Evolutionary conservation across 2,113 vertebrate species (phyloP), one percentile per base, ranked within the genome.

Genomic region (Oreochromis niloticus): DNA sequence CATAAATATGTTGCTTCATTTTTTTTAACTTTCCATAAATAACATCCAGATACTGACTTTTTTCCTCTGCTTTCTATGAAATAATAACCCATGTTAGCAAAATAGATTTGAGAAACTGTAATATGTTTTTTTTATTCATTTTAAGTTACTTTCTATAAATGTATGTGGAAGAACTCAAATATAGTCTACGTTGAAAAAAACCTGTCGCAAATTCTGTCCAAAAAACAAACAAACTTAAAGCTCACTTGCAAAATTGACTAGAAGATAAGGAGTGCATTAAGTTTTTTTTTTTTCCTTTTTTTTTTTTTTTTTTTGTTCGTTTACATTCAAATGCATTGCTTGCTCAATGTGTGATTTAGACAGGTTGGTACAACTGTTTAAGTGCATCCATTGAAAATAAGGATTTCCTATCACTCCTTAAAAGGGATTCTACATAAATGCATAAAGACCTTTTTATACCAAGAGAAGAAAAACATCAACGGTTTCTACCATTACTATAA

Each of bases 51-150:
- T 97, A 96, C 96, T 96, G 96, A 97, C 95, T 94, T 96, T 93
- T 91, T 83, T 95, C 92, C 95, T 95, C 95, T 94, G 95, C 95
- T 95, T 95, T 96, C 96, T 96, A 96, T 95, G 96, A 97, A 97
- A 97, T 96, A 96, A 97, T 97, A 97, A 96, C 95, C 95, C 95
- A 97, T 96, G 94, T 97, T 97, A 97, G 95, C 96, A 97, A 97
- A 97, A 97, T 97, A 97, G 96, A 96, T 97, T 95, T 95, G 96
- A 95, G 92, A 96, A 97, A 96, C 91, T 93, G 95, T 95, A 94
- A 94, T 96, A 96, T 94, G 94, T 94, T 94, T 96, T 95, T 93
- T 84, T 92, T 87, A 92, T 89, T 91, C 84, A 87, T 95, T 94
- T 96, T 95, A 94, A 89, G 93, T 94, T 93, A 94, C 94, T 96